phyloP scores from a whole-genome alignment of 2,888 invertebrate genomes.

The Rhimphoctona megacephalus region DNA sequence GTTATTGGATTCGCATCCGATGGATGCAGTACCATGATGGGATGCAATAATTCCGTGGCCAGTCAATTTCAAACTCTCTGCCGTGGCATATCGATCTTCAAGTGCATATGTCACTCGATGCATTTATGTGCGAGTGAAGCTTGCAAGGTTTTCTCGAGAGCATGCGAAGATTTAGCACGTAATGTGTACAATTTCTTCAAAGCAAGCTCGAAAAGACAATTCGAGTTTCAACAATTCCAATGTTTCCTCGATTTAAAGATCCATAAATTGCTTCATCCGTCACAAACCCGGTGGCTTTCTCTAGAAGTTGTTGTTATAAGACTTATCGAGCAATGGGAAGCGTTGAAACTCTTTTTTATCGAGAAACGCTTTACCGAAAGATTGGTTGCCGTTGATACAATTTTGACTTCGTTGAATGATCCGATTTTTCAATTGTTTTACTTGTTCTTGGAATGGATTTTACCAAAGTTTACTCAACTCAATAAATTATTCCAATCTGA shows the following conservation, averaged over 20 bases:
- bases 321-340: conserved; percentile 77
- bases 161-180: conserved; percentile 75
- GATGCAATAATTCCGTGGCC: conserved; percentile 76
- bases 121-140: conserved; percentile 78
- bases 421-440: conserved; percentile 66
- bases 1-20: conserved; percentile 77
- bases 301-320: conserved; percentile 72
- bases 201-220: conserved; percentile 71
- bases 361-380: conserved; percentile 61
- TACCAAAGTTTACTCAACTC: conserved; percentile 66
- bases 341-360: conserved; percentile 72
- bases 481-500: conserved; percentile 68
- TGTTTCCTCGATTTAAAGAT: conserved; percentile 68
- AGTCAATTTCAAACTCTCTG: conserved; percentile 70
- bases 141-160: conserved; percentile 75
- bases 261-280: conserved; percentile 74
- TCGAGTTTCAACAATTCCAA: conserved; percentile 68
- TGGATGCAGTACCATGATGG: conserved; percentile 74
- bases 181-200: conserved; percentile 75
- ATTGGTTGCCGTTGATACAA: conserved; percentile 66
- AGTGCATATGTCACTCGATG: conserved; percentile 78
- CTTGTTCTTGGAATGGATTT: conserved; percentile 66
- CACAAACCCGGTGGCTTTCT: conserved; percentile 77
- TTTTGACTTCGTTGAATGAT: conserved; percentile 62
- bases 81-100: conserved; percentile 67